These are phyloP conservation scores for Pollicipes pollicipes DNA, from an alignment of 1,140 invertebrate genomes.

Conservation along the genomic window DNA sequence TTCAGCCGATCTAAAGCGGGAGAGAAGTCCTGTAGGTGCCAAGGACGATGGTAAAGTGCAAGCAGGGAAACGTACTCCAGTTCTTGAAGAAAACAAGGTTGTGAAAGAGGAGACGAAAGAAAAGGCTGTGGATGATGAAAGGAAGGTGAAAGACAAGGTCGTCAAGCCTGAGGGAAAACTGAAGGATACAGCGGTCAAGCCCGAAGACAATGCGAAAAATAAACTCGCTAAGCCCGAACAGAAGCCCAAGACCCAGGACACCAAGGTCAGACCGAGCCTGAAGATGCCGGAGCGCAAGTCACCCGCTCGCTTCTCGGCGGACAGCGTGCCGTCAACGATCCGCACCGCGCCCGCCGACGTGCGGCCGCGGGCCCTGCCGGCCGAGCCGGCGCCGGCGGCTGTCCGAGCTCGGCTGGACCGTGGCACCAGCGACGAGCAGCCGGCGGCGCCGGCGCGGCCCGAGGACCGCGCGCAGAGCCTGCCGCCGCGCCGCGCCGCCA, in stretches of 20 bases:
- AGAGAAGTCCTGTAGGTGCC: no score
- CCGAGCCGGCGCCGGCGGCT: neutral
- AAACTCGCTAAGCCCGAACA: neutral
- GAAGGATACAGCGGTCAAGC: neutral
- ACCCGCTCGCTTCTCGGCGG: no score
- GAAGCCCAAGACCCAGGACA: neutral
- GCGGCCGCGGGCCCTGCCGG: no score
- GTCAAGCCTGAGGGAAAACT: neutral
- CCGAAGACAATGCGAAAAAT: neutral
- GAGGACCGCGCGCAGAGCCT: neutral
- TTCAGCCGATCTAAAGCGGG: no score
- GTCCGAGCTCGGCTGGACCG: neutral
- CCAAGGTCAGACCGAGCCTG: neutral
- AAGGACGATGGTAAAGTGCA: no score
- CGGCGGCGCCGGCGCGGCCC: neutral
- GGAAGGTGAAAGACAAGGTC: neutral
- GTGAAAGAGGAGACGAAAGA: neutral
- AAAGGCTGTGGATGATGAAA: neutral
- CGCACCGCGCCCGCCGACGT: neutral
- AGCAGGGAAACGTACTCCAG: neutral
- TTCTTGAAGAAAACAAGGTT: neutral
- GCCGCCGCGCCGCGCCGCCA: neutral
- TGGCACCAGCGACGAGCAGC: neutral
- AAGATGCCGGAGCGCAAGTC: neutral
- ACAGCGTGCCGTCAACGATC: neutral